Conservation (phyloP, 2,888 invertebrate genomes). For the Himalopsyche japonica region DNA sequence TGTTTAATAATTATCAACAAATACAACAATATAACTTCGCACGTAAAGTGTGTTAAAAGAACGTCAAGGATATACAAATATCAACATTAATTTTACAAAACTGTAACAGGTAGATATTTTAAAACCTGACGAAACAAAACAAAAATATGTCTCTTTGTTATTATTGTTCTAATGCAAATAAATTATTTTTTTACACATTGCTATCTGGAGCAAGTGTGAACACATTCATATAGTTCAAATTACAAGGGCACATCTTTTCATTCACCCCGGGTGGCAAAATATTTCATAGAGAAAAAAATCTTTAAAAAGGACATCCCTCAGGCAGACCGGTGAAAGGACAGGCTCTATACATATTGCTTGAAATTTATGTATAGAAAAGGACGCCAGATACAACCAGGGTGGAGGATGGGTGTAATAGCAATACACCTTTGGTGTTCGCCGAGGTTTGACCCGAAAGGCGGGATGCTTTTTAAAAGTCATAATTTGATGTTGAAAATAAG, state of each 20-base stretch:
- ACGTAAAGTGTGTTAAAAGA: too few relatives aligned
- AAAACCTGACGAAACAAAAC: neutral
- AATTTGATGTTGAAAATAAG: conserved; percentile 4
- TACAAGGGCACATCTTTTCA: conserved; percentile 8
- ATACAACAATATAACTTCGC: too few relatives aligned
- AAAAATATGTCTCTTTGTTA: neutral
- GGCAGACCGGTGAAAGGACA: neutral
- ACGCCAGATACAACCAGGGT: neutral
- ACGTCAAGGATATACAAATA: too few relatives aligned
- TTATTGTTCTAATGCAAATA: neutral
- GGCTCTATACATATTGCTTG: conserved; percentile 5
- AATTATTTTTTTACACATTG: neutral
- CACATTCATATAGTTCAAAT: neutral
- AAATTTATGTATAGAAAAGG: conserved; percentile 19
- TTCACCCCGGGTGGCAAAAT: conserved; percentile 28
- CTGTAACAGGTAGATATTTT: neutral
- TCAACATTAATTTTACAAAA: neutral
- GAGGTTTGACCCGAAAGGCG: conserved; percentile 24
- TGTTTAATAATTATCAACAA: too few relatives aligned
- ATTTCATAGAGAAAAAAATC: conserved; percentile 18
- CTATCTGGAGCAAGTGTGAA: conserved; percentile 3
- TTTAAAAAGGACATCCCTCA: neutral
- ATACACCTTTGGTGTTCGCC: conserved; percentile 21
- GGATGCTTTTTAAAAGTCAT: conserved; percentile 24
- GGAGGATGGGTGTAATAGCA: neutral